Evolutionary conservation across 1,140 invertebrate genomes (phyloP), one percentile per base, ranked within the genome.

Genomic region (Callitettix versicolor): DNA sequence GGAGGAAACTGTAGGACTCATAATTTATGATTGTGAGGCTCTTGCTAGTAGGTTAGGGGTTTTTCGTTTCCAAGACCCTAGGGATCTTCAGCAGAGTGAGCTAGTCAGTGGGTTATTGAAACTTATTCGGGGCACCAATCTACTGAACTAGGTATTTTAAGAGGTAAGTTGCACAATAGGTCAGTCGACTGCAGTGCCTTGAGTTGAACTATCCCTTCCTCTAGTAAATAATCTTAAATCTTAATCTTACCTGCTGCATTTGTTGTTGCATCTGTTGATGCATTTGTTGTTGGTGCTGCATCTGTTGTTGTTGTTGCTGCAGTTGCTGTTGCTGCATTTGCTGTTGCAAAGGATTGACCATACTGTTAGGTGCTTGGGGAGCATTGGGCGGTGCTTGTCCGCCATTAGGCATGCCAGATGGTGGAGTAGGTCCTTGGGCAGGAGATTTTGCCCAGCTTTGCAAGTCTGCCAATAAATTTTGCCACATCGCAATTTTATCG

Each of bases 401-500:
- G 33, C 53, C 53, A 36, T 36, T 38, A 42, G 24, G 24, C 24
- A 47, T 55, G n/a, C 22, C 42, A 20, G 34, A 26, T 54, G 55
- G 12, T 44, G 58, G 47, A 9, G 56, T 38, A 1, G 57, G 43
- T 3, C 41, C 57, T 12, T 52, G 44, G 9, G 60, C 62, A 0
- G 56, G 57, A 36, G 71, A 71, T 64, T 76, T 67, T 36, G 73
- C 72, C 74, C 71, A 75, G 2, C 36, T 20, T 47, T 63, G 65
- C 55, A 82, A 64, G 68, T 91, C 88, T 0, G 84, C 83, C 11
- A 96, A 71, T 22, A 94, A 71, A 62, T 80, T 84, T 67, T 95
- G 91, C 92, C 91, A 96, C 41, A 87, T 79, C 12, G 80, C 79
- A 38, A 95, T 84, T 67, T 93, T 92, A 30, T 94, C 91, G 66